Conservation (phyloP, 2,888 invertebrate genomes). For the Caenorhabditis uteleia region DNA sequence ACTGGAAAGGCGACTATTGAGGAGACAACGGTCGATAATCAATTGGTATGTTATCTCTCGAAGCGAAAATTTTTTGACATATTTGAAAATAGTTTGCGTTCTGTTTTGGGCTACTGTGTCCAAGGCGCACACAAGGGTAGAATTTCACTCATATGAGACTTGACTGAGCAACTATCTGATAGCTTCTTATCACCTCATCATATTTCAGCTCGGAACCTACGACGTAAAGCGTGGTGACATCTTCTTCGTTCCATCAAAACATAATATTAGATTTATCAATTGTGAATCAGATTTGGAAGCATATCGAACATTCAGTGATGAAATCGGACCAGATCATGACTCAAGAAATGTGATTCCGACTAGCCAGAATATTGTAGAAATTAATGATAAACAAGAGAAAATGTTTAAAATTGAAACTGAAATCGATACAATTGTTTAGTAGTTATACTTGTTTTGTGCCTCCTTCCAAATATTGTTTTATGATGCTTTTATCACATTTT, state of each 20-base stretch:
- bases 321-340: conserved; percentile 64
- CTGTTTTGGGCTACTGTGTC: too few species aligned
- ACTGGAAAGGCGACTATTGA: conserved; percentile 53
- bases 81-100: too few species aligned
- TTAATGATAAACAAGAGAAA: conserved; percentile 7
- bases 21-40: conserved; percentile 21
- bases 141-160: too few species aligned
- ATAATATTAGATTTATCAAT: conserved; percentile 36
- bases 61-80: too few species aligned
- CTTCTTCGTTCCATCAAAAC: conserved; percentile 60
- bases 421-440: conserved; percentile 6
- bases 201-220: conserved; percentile 9
- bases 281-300: conserved; percentile 51
- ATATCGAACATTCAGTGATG: conserved; percentile 66
- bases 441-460: too few species aligned
- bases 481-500: too few species aligned
- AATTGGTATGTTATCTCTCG: conserved; percentile 1
- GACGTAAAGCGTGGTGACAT: conserved; percentile 59
- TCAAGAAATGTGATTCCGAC: conserved; percentile 16
- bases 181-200: too few species aligned
- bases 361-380: not conserved
- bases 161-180: too few species aligned
- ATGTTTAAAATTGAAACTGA: conserved; percentile 32
- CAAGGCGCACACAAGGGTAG: too few species aligned
- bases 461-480: too few species aligned